Base-by-base conservation (phyloP, 2,888 invertebrate species). In the Desoria tigrina region DNA sequence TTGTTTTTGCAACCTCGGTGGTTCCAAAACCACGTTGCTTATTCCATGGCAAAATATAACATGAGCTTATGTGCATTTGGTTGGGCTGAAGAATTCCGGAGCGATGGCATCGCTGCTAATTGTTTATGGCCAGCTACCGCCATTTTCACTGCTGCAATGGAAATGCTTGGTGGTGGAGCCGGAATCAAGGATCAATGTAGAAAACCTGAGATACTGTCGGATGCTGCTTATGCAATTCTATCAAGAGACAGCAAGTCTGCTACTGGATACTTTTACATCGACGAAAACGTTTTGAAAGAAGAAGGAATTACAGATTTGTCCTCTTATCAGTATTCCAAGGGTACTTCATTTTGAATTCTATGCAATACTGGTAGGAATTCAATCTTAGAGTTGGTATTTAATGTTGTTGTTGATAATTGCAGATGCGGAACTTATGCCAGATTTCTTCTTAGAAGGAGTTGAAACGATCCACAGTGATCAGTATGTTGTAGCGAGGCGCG, bases 41-140 rank as follows among this genome's bases (percentile, higher is more conserved):
- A 99, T 81, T 96, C 97, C 0, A 97, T 97, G 89, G 94, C 98
- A 2, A 98, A 98, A 80, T 98, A 94, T 80, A 97, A 96, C 24
- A 97, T 97, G 97, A 95, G 95, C 0, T 92, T 98, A 94, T 97
- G 96, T 80, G 95, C 92, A 1, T 83, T 98, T 16, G 97, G 98
- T 18, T 95, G 97, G 94, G 86, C 94, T n/a, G 91, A 90, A 71
- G 98, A 98, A 82, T 91, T 96, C 78, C 88, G 86, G 77, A 84
- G 85, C 0, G 85, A 86, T 74, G 89, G 89, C 65, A 88, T 98
- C 71, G 94, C 90, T 18, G 95, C 97, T 14, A 98, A 98, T 82
- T 94, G 96, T 0, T 84, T 98, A 0, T 98, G 98, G 98, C 98
- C 98, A 0, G 87, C 86, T 79, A 96, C 95, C 75, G 90, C 90